phyloP scores from a whole-genome alignment of 2,888 invertebrate species.

The Dexiosoma caninum region DNA sequence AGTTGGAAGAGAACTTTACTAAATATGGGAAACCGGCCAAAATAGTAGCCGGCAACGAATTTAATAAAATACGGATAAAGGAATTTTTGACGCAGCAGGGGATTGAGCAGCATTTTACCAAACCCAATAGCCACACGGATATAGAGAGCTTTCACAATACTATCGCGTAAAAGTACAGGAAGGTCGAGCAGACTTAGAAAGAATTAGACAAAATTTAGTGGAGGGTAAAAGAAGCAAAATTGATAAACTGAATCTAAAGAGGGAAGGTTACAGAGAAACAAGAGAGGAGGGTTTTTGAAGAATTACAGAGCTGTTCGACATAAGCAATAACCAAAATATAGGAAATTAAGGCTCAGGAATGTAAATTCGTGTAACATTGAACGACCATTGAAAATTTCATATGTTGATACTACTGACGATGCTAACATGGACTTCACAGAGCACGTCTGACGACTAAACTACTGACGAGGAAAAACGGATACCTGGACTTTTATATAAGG shows the following conservation, averaged over 20 bases:
- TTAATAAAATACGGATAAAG: conserved; percentile 53
- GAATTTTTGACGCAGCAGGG: conserved; percentile 51
- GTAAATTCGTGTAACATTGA: no score
- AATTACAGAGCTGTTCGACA: no score
- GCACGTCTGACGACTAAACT: no score
- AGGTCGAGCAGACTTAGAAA: conserved; percentile 46
- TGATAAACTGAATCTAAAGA: no score
- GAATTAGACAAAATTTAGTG: conserved; percentile 47
- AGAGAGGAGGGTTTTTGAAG: no score
- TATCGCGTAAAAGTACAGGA: conserved; percentile 50
- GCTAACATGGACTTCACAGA: no score
- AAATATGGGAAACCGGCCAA: conserved; percentile 48
- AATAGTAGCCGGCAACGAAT: conserved; percentile 60
- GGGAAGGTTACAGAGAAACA: not conserved
- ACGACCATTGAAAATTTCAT: no score
- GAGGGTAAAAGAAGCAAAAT: conserved; percentile 8
- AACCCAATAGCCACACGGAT: conserved; percentile 60
- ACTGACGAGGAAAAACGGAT: not conserved
- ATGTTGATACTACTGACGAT: no score
- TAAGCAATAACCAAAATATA: no score
- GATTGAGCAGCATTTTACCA: conserved; percentile 59
- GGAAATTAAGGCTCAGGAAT: no score
- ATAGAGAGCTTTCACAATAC: conserved; percentile 58
- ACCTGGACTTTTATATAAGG: not conserved
- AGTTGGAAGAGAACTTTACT: conserved; percentile 40